Conservation (phyloP, 2,113 vertebrate species). For the Morone saxatilis region DNA sequence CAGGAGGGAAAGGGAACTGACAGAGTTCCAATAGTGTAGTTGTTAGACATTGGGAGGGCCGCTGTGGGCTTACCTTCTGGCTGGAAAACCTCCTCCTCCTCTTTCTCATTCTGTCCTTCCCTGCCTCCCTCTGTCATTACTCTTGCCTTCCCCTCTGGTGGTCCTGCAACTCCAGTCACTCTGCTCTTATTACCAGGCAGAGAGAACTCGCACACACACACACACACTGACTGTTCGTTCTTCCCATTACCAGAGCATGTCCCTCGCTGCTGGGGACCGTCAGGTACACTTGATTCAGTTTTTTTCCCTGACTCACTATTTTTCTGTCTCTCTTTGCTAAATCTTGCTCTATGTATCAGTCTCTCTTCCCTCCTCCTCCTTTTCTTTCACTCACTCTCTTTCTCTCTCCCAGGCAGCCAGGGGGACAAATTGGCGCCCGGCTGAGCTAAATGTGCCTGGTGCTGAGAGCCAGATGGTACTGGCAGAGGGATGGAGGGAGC, state of each 20-base stretch:
- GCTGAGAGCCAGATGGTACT: conserved; percentile 82
- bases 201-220: conserved; percentile 23
- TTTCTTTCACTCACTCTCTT: conserved; percentile 49
- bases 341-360: conserved; percentile 43
- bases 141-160: conserved; percentile 67
- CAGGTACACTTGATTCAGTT: conserved; percentile 53
- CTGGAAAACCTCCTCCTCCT: conserved; percentile 56
- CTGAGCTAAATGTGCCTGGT: conserved; percentile 79
- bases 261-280: conserved; percentile 47
- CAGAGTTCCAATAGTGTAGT: conserved; percentile 71
- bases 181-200: conserved; percentile 65
- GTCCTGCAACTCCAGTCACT: conserved; percentile 71
- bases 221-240: conserved; percentile 38
- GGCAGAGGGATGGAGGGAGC: conserved; percentile 69
- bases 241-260: conserved; percentile 61
- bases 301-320: conserved; percentile 13
- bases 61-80: conserved; percentile 64
- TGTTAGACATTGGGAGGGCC: conserved; percentile 64
- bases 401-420: conserved; percentile 55
- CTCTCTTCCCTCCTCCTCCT: conserved; percentile 44
- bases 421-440: conserved; percentile 78
- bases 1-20: conserved; percentile 55
- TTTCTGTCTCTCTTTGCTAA: conserved; percentile 40
- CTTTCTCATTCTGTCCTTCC: conserved; percentile 58
- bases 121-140: conserved; percentile 62